Evolutionary conservation across 2,888 invertebrate species (phyloP), one percentile per base, ranked within the genome.

Genomic region (Drosophila dives): DNA sequence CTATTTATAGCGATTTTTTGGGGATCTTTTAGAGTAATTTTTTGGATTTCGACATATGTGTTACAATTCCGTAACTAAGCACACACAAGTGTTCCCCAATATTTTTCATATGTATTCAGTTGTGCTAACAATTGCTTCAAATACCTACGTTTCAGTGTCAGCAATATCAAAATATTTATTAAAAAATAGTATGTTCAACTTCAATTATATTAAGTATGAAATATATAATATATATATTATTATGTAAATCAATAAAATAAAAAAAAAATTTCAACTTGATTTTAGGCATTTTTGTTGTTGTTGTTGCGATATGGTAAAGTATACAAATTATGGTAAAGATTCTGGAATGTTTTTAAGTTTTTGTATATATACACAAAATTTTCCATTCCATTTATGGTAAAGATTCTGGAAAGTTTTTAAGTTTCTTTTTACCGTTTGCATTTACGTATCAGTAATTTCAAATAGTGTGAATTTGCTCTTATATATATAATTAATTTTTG

Each of bases 21-120:
- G 7, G 3, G n/a, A 7, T 20, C 7, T 20, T 5, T 20, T 12
- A 20, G 17, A 20, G 2, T 7, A 51, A 53, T 58, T 53, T 15
- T 29, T 23, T n/a, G 34, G 51, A 58, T 56, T 53, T n/a, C 51
- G 32, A 51, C 40, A 45, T 36, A 3, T 4, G 15, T 7, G 10
- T 2, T 33, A n/a, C 12, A 36, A 48, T 23, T 8, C 0, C 23
- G 29, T 12, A 51, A 71, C 26, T 58, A 50, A 36, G 71, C 33
- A 49, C 72, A 72, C 71, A 59, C 71, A 58, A 32, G 58, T 71
- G 71, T 72, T 58, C 17, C 11, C 20, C 26, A 20, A 63, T 42
- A 54, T 26, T 23, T 55, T 33, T 6, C 15, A 15, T 64, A 50
- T 72, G 73, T 72, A 64, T 72, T 60, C 56, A 64, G 73, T 45